phyloP scores from a whole-genome alignment of 2,113 vertebrate genomes.

The Amazona guildingii region DNA sequence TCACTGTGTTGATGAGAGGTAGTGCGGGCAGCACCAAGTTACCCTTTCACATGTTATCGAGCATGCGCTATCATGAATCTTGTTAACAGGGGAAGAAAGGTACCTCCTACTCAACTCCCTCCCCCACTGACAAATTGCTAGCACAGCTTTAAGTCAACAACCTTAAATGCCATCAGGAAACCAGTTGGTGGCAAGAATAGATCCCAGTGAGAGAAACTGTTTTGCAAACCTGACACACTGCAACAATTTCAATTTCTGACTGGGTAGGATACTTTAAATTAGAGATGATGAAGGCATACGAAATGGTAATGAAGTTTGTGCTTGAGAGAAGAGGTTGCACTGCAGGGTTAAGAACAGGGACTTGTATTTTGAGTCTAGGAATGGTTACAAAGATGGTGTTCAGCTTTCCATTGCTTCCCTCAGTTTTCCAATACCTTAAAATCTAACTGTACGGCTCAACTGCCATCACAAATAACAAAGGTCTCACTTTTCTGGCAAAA shows the following conservation, averaged over 20 bases:
- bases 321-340: background rate
- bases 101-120: background rate
- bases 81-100: background rate
- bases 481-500: background rate
- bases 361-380: background rate
- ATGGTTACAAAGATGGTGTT: background rate
- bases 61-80: background rate
- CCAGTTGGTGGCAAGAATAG: background rate
- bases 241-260: background rate
- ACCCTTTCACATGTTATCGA: background rate
- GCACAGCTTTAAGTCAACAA: background rate
- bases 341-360: background rate
- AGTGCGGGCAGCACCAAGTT: background rate
- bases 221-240: background rate
- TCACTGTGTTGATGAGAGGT: background rate
- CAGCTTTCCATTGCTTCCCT: background rate
- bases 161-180: conserved; percentile 4
- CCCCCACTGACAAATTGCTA: background rate
- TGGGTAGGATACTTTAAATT: background rate
- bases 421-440: background rate
- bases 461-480: background rate
- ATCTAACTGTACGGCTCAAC: background rate
- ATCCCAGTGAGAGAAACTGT: background rate
- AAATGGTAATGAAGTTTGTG: background rate
- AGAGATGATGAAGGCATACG: background rate